These are phyloP conservation scores for Taxidea taxus DNA, from an alignment of 2,113 vertebrate genomes.

Conservation along the genomic window DNA sequence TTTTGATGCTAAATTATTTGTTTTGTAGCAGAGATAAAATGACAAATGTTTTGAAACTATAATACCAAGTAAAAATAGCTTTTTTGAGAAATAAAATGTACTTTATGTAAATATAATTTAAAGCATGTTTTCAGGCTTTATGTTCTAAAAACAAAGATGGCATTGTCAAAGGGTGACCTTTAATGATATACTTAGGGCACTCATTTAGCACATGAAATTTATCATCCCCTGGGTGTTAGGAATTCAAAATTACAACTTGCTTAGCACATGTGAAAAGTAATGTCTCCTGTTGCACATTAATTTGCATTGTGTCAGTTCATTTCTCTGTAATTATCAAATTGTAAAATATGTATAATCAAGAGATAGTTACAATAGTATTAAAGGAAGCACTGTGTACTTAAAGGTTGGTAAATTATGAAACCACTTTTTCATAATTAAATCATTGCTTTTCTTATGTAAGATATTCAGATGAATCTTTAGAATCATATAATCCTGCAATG, in stretches of 20 bases:
- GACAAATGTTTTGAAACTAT: background rate
- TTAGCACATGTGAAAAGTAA: background rate
- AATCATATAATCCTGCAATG: background rate
- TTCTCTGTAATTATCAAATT: conserved; percentile 25
- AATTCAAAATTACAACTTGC: conserved; percentile 20
- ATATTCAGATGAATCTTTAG: background rate
- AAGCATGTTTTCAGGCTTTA: conserved; percentile 11
- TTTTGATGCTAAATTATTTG: background rate
- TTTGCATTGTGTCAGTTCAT: background rate
- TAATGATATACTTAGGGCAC: background rate
- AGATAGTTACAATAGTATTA: background rate
- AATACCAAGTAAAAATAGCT: background rate
- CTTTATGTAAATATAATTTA: background rate
- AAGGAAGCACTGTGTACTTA: background rate
- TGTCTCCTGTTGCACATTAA: background rate
- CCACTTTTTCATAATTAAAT: background rate
- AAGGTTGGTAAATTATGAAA: background rate
- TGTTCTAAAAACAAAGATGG: background rate
- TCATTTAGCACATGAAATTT: conserved; percentile 33
- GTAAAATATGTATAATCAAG: conserved; percentile 25
- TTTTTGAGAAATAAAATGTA: background rate
- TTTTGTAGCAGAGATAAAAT: background rate
- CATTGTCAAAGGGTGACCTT: background rate
- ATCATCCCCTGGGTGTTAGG: background rate
- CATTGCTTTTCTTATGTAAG: background rate